Percentiles rank a stretch among this genome's conserved stretches.
Evolutionary conservation across 2,797 vertebrate genomes (phyloP).

Genomic region (Columba guinea): DNA sequence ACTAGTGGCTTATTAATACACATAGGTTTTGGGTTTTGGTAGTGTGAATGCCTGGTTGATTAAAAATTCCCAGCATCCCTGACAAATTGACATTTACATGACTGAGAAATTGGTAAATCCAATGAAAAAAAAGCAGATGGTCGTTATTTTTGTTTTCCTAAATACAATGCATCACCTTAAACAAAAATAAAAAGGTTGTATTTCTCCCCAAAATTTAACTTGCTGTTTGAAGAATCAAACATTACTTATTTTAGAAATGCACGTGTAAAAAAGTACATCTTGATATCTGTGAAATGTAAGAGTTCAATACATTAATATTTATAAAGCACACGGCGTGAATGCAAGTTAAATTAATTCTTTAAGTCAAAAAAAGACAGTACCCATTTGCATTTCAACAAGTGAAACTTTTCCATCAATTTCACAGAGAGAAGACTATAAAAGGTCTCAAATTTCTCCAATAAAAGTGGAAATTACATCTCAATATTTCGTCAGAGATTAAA

Average conservation of each 20-base stretch:
- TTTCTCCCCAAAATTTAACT: not conserved
- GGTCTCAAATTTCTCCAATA: slow-evolving; percentile 70
- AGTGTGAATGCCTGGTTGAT: not conserved
- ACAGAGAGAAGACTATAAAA: slow-evolving; percentile 62
- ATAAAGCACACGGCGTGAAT: slow-evolving; percentile 53
- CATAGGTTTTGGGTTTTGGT: not conserved
- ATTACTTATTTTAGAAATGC: not conserved
- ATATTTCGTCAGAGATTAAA: slow-evolving; percentile 76
- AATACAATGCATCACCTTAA: not conserved
- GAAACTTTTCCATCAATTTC: slow-evolving; percentile 51
- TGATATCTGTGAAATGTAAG: not conserved
- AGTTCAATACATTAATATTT: slow-evolving; percentile 66
- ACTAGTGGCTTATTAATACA: not conserved
- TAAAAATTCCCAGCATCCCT: not conserved
- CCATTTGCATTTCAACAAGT: slow-evolving; percentile 67
- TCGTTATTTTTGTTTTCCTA: not conserved
- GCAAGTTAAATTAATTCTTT: slow-evolving; percentile 59
- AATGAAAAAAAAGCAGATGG: not conserved
- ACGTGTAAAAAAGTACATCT: not conserved
- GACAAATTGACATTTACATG: not conserved
- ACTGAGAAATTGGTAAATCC: not conserved
- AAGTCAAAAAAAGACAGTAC: slow-evolving; percentile 50
- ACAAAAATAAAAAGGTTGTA: not conserved
- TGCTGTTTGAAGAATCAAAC: not conserved
- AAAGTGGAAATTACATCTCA: slow-evolving; percentile 73